Evolutionary conservation across 2,797 vertebrate genomes (phyloP).

Genomic region (Falco biarmicus): DNA sequence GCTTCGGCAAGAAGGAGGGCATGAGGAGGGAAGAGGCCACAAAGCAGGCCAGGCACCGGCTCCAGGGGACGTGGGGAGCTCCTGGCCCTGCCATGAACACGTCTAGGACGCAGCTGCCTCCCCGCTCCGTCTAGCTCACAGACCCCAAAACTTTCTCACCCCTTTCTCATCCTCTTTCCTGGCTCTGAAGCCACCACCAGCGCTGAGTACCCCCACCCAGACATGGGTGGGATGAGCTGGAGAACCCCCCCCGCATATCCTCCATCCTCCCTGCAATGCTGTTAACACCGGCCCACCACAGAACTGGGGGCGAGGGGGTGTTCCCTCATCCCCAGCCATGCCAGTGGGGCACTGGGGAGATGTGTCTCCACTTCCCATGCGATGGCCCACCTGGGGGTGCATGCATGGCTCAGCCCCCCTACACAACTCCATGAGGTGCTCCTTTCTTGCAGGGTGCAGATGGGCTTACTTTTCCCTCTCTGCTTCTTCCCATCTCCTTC

Average conservation of each 20-base stretch:
- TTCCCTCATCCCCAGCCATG: accelerated
- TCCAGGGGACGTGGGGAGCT: neutral
- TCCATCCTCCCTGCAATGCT: neutral
- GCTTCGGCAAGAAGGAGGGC: conserved; percentile 13
- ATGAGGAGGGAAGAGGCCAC: neutral
- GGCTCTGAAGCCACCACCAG: neutral
- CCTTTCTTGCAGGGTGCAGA: neutral
- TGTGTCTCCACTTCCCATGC: accelerated
- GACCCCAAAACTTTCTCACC: neutral
- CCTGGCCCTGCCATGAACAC: accelerated
- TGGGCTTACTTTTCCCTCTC: neutral
- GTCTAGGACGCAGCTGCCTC: neutral
- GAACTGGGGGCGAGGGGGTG: neutral
- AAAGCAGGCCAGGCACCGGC: neutral
- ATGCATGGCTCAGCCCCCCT: neutral
- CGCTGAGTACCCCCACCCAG: neutral
- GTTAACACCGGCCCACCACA: neutral
- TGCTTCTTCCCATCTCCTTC: neutral
- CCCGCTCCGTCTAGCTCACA: neutral
- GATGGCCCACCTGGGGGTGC: accelerated
- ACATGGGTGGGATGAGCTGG: neutral
- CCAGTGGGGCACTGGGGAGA: neutral
- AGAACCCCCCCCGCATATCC: neutral
- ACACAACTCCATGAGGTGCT: neutral
- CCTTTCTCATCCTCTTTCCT: neutral